These are phyloP conservation scores for Tachyglossus aculeatus DNA, from an alignment of 2,797 vertebrate genomes.

Conservation along the genomic window DNA sequence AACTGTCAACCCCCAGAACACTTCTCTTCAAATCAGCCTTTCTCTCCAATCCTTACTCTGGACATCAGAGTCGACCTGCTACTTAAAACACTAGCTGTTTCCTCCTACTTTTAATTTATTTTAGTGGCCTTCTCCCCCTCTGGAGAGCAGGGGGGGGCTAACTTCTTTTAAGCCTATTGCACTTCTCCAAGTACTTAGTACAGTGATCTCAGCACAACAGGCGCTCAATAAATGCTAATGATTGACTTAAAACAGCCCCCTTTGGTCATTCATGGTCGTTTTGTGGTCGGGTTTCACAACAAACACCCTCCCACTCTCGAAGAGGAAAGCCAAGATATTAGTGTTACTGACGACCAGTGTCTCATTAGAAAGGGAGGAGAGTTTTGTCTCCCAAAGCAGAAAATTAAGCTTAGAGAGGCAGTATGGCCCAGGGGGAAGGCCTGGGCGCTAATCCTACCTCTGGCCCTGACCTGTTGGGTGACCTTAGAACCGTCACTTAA, in stretches of 20 bases:
- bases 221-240: too few species aligned
- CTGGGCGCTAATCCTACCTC: too few species aligned
- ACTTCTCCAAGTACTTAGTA: too few species aligned
- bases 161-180: too few species aligned
- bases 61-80: slow-evolving; percentile 79
- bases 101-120: slow-evolving; percentile 52
- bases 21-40: slow-evolving; percentile 50
- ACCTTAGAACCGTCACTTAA: too few species aligned
- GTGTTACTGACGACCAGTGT: slow-evolving; percentile 66
- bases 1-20: slow-evolving; percentile 44
- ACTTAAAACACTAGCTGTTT: slow-evolving; percentile 55
- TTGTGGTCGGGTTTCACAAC: slow-evolving; percentile 50
- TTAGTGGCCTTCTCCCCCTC: too few species aligned
- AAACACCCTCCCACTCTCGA: slow-evolving; percentile 63
- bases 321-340: slow-evolving; percentile 61
- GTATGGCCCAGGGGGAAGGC: slow-evolving; percentile 26
- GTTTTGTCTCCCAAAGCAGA: slow-evolving; percentile 48
- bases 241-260: too few species aligned
- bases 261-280: too few species aligned
- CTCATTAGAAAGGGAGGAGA: slow-evolving; percentile 47
- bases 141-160: too few species aligned
- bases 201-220: too few species aligned
- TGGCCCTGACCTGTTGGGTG: too few species aligned
- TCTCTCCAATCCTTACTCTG: too few species aligned
- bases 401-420: slow-evolving; percentile 46